Evolutionary conservation across 2,797 vertebrate genomes (phyloP).

Genomic region (Rhadinocentrus ornatus): DNA sequence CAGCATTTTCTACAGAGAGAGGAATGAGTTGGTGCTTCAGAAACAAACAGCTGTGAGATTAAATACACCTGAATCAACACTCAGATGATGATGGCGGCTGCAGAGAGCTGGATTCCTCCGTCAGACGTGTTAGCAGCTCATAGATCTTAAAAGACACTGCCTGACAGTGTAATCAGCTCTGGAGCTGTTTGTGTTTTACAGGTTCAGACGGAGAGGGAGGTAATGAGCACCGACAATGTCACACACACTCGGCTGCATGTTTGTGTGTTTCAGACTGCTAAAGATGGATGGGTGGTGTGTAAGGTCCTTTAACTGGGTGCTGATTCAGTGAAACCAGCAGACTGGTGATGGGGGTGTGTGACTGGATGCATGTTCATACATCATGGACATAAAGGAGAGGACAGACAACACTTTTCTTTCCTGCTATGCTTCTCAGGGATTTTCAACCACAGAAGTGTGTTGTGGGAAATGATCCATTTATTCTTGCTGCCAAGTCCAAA

Average conservation of each 20-base stretch:
- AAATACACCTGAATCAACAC: background rate
- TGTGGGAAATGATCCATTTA: no score
- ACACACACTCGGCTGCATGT: background rate
- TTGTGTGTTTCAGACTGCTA: background rate
- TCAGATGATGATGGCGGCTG: background rate
- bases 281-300: background rate
- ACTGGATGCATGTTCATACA: background rate
- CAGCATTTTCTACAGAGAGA: conserved; percentile 35
- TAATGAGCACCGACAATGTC: background rate
- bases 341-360: background rate
- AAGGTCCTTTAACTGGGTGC: background rate
- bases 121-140: background rate
- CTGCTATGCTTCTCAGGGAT: no score
- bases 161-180: conserved; percentile 1
- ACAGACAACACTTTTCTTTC: no score
- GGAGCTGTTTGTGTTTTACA: conserved; percentile 2
- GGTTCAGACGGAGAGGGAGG: background rate
- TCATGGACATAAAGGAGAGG: no score
- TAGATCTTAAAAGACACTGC: background rate
- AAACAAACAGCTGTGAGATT: background rate
- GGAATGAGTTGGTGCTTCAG: conserved; percentile 14
- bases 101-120: background rate
- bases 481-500: no score
- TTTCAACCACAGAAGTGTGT: no score
- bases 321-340: background rate